Evolutionary conservation across 2,888 invertebrate species (phyloP), one percentile per base, ranked within the genome.

Genomic region (Trichopria drosophilae): DNA sequence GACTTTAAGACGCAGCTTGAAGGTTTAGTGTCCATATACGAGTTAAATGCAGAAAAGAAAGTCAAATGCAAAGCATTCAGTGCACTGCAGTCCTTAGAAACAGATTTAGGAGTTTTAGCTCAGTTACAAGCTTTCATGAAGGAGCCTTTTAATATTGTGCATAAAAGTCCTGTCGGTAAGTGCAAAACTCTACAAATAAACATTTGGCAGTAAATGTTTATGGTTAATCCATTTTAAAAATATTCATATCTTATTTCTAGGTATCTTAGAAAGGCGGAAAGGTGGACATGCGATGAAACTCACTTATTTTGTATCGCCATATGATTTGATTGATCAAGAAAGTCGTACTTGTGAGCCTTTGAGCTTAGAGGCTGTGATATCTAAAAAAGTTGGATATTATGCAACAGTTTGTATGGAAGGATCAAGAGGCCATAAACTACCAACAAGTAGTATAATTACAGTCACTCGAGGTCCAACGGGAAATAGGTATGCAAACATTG

Each of bases 1-100:
- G 94, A 94, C 76, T 94, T 97, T 70, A 90, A 92, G 2, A 85
- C 88, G 6, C 96, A 97, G 73, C 76, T 97, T n/a, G 93, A 95
- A 75, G 88, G 93, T 0, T 81, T 94, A 15, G 87, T 90, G 15
- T 89, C 93, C 12, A 93, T 96, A 51, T 97, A 96, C 75, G 92
- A 94, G 71, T 79, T 97, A 9, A 93, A 92, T 78, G 93, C 93
- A 7, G 96, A 97, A 69, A 94, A 94, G 72, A 94, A 93, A 77
- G 86, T 93, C 6, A 96, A 94, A 78, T 89, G 87, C 60, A 94
- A 95, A 79, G 94, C 94, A 2, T 95, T 92, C 71, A 88, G 90
- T 67, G 93, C 95, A 10, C 78, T 97, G 42, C 92, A 93, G 71
- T 92, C 93, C 23, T 80, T 97, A 64, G 96, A 96, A 79, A 84